phyloP scores from a whole-genome alignment of 2,888 invertebrate species.

The Hartigia nigra region DNA sequence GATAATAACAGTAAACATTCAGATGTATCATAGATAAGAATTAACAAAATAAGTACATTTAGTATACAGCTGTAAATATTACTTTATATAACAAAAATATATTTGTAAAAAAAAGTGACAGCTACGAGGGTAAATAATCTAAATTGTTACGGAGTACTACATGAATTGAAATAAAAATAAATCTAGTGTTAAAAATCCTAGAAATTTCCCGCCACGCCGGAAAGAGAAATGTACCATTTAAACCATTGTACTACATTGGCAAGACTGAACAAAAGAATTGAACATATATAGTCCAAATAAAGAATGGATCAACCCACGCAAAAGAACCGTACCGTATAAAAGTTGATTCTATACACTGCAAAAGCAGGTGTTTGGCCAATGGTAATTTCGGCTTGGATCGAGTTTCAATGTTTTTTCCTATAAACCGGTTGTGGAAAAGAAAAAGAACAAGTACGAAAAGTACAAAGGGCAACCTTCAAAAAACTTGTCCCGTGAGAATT shows the following conservation, averaged over 20 bases:
- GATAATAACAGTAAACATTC: not conserved
- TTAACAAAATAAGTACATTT: not conserved
- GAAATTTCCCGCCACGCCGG: not conserved
- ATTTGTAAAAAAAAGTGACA: not conserved
- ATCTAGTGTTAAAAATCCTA: not conserved
- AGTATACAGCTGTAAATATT: not conserved
- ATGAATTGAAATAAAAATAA: not conserved
- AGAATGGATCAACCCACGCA: not conserved
- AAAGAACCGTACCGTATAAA: not conserved
- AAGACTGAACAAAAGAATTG: not conserved
- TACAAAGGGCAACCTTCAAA: not conserved
- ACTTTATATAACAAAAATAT: not conserved
- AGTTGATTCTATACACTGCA: not conserved
- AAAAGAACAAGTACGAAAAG: not conserved
- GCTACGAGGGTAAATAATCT: not conserved
- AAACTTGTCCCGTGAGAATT: slow-evolving; percentile 56
- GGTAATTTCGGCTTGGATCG: not conserved
- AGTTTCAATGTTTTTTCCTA: not conserved
- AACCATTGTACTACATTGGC: not conserved
- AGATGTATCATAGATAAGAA: not conserved
- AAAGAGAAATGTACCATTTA: not conserved
- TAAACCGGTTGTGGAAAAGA: not conserved
- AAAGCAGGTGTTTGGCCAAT: not conserved
- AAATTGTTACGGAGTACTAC: not conserved
- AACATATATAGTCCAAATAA: not conserved